Base-by-base conservation (phyloP, 2,888 invertebrate genomes). In the Drosophila eohydei region DNA sequence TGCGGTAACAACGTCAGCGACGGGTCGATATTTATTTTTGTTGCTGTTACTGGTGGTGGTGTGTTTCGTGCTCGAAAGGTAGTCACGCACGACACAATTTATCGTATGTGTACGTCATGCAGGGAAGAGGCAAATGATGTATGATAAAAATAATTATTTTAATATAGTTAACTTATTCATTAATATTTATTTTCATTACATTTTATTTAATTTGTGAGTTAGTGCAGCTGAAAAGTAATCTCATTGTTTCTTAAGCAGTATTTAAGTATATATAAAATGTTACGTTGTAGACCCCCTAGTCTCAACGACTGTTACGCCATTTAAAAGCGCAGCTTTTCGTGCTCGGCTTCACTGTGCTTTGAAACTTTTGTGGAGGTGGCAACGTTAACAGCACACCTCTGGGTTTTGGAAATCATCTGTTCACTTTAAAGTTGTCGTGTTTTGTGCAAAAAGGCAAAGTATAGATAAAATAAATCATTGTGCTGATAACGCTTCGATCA, bases 21-120 rank as follows among this genome's bases (percentile, higher is more conserved):
- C 63, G 78, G 83, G 80, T 79, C 83, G 77, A 78, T 78, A 78
- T 67, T 72, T 58, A 66, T 46, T 57, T 65, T 59, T 68, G 56
- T 56, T 74, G 32, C 64, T 74, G 44, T 51, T 43, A 60, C 6
- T 11, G 41, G 41, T 61, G 68, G 77, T 80, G 65, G 56, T 59
- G 59, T 60, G 56, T 66, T 71, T 50, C 50, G 38, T 30, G n/a
- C 51, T 30, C 26, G 43, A 7, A 41, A 16, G 21, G 9, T 7
- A 21, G 51, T 46, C 54, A n/a, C 59, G 43, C 46, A 71, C 60
- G 78, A 8, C 51, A 9, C 61, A 52, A 59, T 44, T 34, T 52
- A 34, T 26, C 7, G 21, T 4, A 21, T 51, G 11, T 26, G 32
- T 7, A 44, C 12, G 34, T 26, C 43, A 44, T 54, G 28, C 52